phyloP scores from a whole-genome alignment of 2,113 vertebrate genomes.

The Pteronura brasiliensis region DNA sequence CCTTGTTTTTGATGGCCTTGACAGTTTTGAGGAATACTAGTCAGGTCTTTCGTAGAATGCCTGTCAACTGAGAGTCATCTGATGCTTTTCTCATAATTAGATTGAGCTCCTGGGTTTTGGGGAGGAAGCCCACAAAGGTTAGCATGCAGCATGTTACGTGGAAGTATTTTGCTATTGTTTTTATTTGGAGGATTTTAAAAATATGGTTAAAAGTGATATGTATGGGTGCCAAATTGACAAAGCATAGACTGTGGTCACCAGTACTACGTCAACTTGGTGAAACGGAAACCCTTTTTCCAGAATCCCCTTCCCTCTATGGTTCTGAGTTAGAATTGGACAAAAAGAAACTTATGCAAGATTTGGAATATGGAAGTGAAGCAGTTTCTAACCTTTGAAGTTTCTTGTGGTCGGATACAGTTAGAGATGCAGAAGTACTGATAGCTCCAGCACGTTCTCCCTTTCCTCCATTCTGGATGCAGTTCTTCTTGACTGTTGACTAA shows the following conservation, averaged over 20 bases:
- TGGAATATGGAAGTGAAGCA: not conserved
- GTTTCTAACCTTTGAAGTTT: not conserved
- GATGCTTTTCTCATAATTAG: not conserved
- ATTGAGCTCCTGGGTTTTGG: not conserved
- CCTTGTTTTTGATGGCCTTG: not conserved
- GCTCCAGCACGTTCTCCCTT: not conserved
- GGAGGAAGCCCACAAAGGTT: not conserved
- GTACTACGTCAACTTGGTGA: not conserved
- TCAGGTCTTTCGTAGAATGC: not conserved
- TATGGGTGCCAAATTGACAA: not conserved
- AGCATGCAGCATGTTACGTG: not conserved
- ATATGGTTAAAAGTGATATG: not conserved
- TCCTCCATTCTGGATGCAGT: not conserved
- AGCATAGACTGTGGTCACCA: not conserved
- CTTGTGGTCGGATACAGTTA: not conserved
- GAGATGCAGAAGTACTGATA: not conserved
- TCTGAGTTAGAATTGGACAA: not conserved
- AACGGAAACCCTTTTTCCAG: not conserved
- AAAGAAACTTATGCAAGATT: not conserved
- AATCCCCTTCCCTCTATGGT: not conserved
- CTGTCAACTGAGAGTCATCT: not conserved
- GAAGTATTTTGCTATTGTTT: not conserved
- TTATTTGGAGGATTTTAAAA: not conserved
- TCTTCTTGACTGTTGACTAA: not conserved
- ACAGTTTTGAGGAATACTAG: not conserved